Evolutionary conservation across 2,113 vertebrate genomes (phyloP).

Genomic region (Salvator merianae): DNA sequence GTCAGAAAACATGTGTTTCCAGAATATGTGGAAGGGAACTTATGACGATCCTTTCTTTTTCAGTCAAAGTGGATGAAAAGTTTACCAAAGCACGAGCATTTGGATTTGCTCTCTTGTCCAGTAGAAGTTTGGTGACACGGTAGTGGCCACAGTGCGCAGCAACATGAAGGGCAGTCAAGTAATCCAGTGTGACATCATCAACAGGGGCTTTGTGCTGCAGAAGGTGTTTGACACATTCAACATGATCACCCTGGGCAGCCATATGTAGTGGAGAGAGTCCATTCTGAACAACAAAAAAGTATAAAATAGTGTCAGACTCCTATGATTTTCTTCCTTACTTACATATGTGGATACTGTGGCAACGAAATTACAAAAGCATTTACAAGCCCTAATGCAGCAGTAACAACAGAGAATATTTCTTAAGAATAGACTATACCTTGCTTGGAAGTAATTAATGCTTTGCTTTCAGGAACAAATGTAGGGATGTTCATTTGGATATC

Average conservation of each 20-base stretch:
- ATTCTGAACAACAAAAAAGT: constrained; percentile 75
- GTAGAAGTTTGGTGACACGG: constrained; percentile 93
- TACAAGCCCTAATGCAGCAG: neutral
- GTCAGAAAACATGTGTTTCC: neutral
- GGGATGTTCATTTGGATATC: neutral
- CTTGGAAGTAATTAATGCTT: neutral
- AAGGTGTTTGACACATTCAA: constrained; percentile 96
- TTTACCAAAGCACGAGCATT: constrained; percentile 96
- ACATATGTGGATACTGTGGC: accelerated
- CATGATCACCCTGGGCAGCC: constrained; percentile 96
- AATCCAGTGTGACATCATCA: constrained; percentile 95
- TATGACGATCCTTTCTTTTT: neutral
- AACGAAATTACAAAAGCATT: accelerated
- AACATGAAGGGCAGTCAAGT: constrained; percentile 94
- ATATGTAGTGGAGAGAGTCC: constrained; percentile 97
- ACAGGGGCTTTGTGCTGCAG: constrained; percentile 95
- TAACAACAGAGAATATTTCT: neutral
- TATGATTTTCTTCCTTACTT: too few relatives aligned
- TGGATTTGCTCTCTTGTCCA: constrained; percentile 97
- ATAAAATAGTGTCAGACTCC: neutral
- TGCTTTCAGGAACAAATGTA: neutral
- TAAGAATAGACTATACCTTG: neutral
- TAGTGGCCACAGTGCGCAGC: constrained; percentile 98
- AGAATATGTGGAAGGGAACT: neutral
- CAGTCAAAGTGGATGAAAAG: neutral